Evolutionary conservation across 2,797 vertebrate genomes (phyloP).

Genomic region (Parambassis ranga): DNA sequence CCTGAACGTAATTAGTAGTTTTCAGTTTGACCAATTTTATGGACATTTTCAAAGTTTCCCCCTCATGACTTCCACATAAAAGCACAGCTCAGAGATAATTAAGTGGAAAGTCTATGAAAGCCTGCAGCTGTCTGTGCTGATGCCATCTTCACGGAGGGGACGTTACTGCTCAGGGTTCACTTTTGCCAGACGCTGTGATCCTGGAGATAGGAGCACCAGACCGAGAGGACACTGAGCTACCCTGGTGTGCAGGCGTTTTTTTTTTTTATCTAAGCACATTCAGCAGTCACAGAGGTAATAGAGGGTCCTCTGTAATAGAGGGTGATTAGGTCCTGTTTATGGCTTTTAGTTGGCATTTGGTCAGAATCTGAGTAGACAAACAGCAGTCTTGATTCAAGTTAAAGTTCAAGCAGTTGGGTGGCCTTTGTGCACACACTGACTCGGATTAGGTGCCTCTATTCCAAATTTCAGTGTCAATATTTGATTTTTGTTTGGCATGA

Average conservation of each 20-base stretch:
- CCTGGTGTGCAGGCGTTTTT: not conserved
- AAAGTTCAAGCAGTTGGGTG: conserved; percentile 14
- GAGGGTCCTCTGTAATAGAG: too few species aligned
- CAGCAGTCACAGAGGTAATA: conserved; percentile 3
- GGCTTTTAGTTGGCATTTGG: not conserved
- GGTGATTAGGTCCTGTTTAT: not conserved
- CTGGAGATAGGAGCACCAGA: conserved; percentile 29
- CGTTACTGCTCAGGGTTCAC: conserved; percentile 35
- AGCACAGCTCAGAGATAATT: conserved; percentile 53
- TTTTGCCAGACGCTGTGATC: conserved; percentile 41
- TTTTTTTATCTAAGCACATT: conserved; percentile 3
- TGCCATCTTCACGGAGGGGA: conserved; percentile 63
- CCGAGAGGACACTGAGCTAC: conserved; percentile 12
- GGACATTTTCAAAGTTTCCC: conserved; percentile 50
- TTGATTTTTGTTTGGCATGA: not conserved
- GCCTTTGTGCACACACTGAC: conserved; percentile 15
- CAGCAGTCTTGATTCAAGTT: not conserved
- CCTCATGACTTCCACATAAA: conserved; percentile 66
- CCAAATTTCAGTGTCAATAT: not conserved
- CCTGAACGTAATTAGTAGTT: conserved; percentile 64
- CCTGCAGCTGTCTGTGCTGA: conserved; percentile 40
- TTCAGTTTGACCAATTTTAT: conserved; percentile 65
- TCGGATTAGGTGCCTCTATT: not conserved
- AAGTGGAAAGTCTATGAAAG: conserved; percentile 67
- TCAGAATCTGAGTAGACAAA: not conserved